Conservation (phyloP, 2,797 vertebrate genomes). For the Arrhamphus sclerolepis region DNA sequence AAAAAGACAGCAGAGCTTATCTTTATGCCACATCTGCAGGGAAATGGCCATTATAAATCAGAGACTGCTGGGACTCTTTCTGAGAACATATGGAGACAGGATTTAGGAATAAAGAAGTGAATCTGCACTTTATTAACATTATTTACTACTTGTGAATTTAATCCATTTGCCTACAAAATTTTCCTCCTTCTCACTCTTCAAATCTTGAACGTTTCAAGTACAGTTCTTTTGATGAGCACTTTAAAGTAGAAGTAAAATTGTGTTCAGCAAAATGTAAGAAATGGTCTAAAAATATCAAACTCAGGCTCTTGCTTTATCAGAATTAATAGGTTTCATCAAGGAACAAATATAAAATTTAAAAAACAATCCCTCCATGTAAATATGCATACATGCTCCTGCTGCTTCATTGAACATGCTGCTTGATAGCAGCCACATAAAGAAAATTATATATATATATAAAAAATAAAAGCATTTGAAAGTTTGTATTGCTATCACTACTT, state of each 20-base stretch:
- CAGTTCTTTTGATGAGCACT: slow-evolving; percentile 2
- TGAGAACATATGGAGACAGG: not conserved
- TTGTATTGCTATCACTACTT: too few relatives aligned
- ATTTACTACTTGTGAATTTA: slow-evolving; percentile 13
- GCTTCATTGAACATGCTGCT: too few relatives aligned
- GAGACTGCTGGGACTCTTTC: not conserved
- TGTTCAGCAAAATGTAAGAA: not conserved
- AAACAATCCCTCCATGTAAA: too few relatives aligned
- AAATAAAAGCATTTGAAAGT: too few relatives aligned
- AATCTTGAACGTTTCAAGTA: not conserved
- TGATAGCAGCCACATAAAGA: too few relatives aligned
- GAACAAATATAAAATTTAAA: too few relatives aligned
- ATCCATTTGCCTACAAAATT: not conserved
- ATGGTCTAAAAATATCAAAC: not conserved
- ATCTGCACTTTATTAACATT: slow-evolving; percentile 15
- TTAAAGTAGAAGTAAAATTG: not conserved
- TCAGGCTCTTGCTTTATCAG: too few relatives aligned
- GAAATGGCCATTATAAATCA: slow-evolving; percentile 19
- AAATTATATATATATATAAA: too few relatives aligned
- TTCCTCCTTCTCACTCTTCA: not conserved
- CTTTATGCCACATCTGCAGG: slow-evolving; percentile 25
- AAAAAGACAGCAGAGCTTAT: slow-evolving; percentile 12
- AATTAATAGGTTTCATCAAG: too few relatives aligned
- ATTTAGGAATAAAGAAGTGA: slow-evolving; percentile 27
- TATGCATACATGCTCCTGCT: too few relatives aligned